Evolutionary conservation across 2,888 invertebrate species (phyloP).

Genomic region (Galeopsomyia nigrocyanea): DNA sequence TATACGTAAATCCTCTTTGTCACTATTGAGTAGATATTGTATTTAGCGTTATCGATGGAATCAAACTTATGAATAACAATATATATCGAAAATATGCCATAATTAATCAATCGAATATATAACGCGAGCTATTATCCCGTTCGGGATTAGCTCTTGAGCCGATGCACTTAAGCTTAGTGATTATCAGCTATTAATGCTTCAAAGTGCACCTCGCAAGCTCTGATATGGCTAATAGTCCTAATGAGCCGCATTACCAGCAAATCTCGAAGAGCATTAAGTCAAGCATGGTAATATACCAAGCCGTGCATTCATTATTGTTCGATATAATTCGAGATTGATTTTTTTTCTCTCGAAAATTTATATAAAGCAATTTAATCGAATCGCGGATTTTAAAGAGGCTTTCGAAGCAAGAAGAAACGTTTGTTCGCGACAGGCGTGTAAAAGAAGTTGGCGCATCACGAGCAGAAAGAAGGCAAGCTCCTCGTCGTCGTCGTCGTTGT

Average conservation of each 20-base stretch:
- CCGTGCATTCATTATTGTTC: no score
- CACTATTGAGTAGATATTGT: not conserved
- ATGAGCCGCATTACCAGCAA: slow-evolving; percentile 33
- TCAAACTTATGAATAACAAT: no score
- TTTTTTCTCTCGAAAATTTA: no score
- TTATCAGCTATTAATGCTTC: slow-evolving; percentile 42
- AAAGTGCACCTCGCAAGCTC: slow-evolving; percentile 21
- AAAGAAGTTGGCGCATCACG: not conserved
- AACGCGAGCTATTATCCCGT: slow-evolving; percentile 31
- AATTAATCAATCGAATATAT: slow-evolving; percentile 24
- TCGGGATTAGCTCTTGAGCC: slow-evolving; percentile 34
- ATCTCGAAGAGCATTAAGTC: slow-evolving; percentile 20
- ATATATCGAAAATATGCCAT: not conserved
- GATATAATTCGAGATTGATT: no score
- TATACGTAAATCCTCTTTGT: no score
- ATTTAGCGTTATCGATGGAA: not conserved
- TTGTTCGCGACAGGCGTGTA: slow-evolving; percentile 6
- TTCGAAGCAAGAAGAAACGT: no score
- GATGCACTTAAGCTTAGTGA: slow-evolving; percentile 34
- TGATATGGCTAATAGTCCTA: slow-evolving; percentile 33
- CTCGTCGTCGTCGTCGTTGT: slow-evolving; percentile 48
- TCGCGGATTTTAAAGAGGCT: no score
- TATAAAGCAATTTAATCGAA: no score
- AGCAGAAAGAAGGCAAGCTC: not conserved
- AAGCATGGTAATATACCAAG: no score